A percentile compares a stretch with the other conserved stretches of the same genome.
Evolutionary conservation across 2,888 invertebrate species (phyloP).

Genomic region (Chymomyza amoena): DNA sequence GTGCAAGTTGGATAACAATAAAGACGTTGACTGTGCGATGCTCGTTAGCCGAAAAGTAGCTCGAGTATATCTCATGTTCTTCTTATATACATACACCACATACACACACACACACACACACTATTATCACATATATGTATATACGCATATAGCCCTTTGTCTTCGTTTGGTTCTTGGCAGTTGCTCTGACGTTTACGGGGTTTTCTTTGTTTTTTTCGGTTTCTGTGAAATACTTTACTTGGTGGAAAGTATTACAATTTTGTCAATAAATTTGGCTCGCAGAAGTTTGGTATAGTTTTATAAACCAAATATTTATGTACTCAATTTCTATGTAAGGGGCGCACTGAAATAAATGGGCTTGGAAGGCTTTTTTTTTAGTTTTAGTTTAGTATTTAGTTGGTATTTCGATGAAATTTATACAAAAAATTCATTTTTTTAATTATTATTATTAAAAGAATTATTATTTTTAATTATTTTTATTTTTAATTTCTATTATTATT

Average conservation of each 20-base stretch:
- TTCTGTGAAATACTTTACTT: not conserved
- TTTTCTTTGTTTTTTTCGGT: slow-evolving; percentile 34
- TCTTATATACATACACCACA: slow-evolving; percentile 8
- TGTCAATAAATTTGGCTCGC: too few relatives aligned
- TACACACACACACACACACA: slow-evolving; percentile 5
- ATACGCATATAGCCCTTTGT: slow-evolving; percentile 5
- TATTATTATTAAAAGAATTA: too few relatives aligned
- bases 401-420: too few relatives aligned
- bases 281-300: too few relatives aligned
- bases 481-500: too few relatives aligned
- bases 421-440: too few relatives aligned
- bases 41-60: slow-evolving; percentile 65
- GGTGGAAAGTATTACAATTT: not conserved
- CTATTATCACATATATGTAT: not conserved
- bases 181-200: slow-evolving; percentile 22
- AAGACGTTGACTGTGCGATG: slow-evolving; percentile 57
- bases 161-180: not conserved
- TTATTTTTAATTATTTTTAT: too few relatives aligned
- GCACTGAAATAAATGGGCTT: too few relatives aligned
- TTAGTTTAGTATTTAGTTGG: too few relatives aligned
- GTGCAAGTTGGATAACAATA: slow-evolving; percentile 51
- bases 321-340: too few relatives aligned
- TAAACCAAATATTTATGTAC: too few relatives aligned
- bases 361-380: too few relatives aligned
- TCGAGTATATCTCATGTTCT: slow-evolving; percentile 50